Evolutionary conservation across 2,113 vertebrate species (phyloP).

Genomic region (Hyperoodon ampullatus): DNA sequence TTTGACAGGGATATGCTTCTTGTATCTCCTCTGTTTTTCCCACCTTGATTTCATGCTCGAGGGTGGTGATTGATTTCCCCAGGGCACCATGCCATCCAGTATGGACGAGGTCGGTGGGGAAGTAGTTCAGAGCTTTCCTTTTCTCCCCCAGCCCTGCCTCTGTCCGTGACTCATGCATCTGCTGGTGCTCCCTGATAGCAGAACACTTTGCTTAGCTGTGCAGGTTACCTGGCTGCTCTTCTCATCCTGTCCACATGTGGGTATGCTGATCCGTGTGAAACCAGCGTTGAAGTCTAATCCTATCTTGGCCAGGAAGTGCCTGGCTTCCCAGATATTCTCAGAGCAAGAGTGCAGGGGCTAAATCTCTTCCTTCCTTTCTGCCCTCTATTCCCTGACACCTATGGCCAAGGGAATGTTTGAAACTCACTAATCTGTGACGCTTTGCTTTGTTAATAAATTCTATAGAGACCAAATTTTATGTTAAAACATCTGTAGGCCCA

Average conservation of each 20-base stretch:
- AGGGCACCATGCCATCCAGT: constrained; percentile 12
- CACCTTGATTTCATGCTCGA: constrained; percentile 52
- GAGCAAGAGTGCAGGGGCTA: constrained; percentile 27
- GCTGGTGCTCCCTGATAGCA: background rate
- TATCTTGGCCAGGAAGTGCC: constrained; percentile 65
- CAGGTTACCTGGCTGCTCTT: constrained; percentile 37
- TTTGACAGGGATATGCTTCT: constrained; percentile 47
- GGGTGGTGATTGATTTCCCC: constrained; percentile 22
- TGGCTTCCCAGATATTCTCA: constrained; percentile 60
- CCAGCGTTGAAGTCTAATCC: background rate
- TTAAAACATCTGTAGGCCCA: background rate
- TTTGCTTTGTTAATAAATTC: constrained; percentile 40
- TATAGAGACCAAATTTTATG: background rate
- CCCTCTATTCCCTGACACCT: constrained; percentile 35
- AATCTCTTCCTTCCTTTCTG: constrained; percentile 63
- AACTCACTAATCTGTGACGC: constrained; percentile 2
- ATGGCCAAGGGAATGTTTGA: constrained; percentile 2
- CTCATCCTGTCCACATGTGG: background rate
- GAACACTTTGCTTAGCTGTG: background rate
- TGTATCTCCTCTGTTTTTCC: background rate
- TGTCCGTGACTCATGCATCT: background rate
- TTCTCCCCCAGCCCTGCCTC: background rate
- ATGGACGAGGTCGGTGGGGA: background rate
- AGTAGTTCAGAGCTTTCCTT: constrained; percentile 3
- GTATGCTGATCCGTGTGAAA: constrained; percentile 44